Conservation (phyloP, 2,888 invertebrate species). For the Thecophora atra region DNA sequence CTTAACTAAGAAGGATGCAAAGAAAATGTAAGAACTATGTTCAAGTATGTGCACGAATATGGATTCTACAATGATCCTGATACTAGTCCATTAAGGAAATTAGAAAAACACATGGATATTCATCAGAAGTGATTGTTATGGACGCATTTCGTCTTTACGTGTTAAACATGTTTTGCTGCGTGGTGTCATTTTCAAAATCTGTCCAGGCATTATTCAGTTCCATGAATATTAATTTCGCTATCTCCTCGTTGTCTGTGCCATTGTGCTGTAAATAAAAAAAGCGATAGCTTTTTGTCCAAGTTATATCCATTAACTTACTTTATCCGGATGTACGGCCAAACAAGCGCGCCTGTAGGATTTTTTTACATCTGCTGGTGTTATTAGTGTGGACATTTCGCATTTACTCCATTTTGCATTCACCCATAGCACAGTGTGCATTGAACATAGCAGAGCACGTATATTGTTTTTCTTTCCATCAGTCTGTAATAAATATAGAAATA, state of each 20-base stretch:
- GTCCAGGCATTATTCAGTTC: constrained; percentile 99
- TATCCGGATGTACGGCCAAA: constrained; percentile 97
- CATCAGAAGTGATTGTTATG: neutral
- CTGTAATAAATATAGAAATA: constrained; percentile 66
- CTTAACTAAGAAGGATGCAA: too few relatives aligned
- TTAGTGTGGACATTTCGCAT: constrained; percentile 94
- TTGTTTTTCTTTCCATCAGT: constrained; percentile 96
- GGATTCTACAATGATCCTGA: neutral
- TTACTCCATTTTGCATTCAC: constrained; percentile 91
- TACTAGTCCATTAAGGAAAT: neutral
- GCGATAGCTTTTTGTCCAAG: constrained; percentile 51
- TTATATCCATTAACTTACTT: constrained; percentile 71
- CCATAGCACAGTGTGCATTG: constrained; percentile 94
- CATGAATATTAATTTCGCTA: constrained; percentile 97
- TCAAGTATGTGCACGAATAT: too few relatives aligned
- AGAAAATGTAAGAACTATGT: too few relatives aligned
- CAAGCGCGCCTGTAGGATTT: constrained; percentile 95
- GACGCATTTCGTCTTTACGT: constrained; percentile 49
- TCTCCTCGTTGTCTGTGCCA: constrained; percentile 89
- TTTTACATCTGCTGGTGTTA: constrained; percentile 92
- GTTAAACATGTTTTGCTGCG: constrained; percentile 79
- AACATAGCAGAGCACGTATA: constrained; percentile 93
- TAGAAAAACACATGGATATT: too few relatives aligned
- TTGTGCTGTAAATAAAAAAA: constrained; percentile 77
- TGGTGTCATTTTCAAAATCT: constrained; percentile 84